Conservation (phyloP, 2,888 invertebrate species). For the Ellobium chinense region DNA sequence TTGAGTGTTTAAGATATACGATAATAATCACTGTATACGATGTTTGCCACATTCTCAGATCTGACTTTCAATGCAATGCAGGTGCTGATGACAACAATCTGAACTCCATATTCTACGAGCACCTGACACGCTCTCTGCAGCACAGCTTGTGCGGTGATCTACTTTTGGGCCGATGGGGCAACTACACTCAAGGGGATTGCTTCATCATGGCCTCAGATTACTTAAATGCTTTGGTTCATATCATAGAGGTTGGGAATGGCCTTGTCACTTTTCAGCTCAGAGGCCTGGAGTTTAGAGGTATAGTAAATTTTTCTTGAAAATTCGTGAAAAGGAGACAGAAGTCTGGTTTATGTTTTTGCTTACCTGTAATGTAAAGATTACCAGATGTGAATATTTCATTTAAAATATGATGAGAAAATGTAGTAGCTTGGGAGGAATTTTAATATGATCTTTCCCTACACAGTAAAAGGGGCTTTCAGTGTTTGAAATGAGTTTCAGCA, state of each 20-base stretch:
- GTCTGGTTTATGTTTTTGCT: too few relatives aligned
- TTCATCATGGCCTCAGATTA: constrained; percentile 99
- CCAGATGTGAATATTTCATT: too few relatives aligned
- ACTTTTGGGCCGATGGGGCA: constrained; percentile 89
- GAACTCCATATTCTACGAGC: constrained; percentile 99
- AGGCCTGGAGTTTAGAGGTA: constrained; percentile 95
- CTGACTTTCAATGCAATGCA: constrained; percentile 38
- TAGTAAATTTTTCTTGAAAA: too few relatives aligned
- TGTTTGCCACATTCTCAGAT: neutral
- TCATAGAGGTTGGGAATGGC: constrained; percentile 98
- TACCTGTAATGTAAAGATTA: too few relatives aligned
- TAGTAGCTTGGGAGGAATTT: too few relatives aligned
- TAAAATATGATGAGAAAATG: too few relatives aligned
- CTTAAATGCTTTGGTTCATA: constrained; percentile 97
- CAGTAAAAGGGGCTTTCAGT: too few relatives aligned
- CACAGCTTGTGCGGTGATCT: constrained; percentile 88
- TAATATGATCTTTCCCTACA: too few relatives aligned
- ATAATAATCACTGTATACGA: neutral
- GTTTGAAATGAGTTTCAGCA: too few relatives aligned
- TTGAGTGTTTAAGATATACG: neutral
- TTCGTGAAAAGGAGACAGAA: too few relatives aligned
- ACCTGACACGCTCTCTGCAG: constrained; percentile 96
- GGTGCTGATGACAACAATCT: constrained; percentile 96
- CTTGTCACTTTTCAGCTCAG: constrained; percentile 98
- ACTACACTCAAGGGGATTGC: constrained; percentile 97